phyloP scores from a whole-genome alignment of 2,888 invertebrate genomes.

The Linhomoeus sp. region DNA sequence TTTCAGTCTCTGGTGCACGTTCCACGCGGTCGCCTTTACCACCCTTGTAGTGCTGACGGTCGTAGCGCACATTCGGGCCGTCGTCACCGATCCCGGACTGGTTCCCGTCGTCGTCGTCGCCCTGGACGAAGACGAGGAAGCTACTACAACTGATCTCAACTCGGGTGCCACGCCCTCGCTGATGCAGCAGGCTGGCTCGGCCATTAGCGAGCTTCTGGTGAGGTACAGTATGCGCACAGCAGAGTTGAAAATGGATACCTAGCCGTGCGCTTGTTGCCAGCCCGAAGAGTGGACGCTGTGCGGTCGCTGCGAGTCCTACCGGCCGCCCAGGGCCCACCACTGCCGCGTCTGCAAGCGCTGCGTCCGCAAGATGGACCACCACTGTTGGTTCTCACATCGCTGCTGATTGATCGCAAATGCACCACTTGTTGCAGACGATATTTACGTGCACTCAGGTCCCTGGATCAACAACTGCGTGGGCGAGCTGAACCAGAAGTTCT shows the following conservation, averaged over 20 bases:
- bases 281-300: slow-evolving; percentile 45
- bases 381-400: slow-evolving; percentile 39
- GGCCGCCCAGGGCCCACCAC: slow-evolving; percentile 65
- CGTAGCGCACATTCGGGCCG: slow-evolving; percentile 59
- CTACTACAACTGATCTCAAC: not conserved
- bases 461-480: slow-evolving; percentile 81
- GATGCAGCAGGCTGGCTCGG: no score
- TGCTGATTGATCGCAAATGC: not conserved
- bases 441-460: slow-evolving; percentile 12
- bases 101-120: slow-evolving; percentile 44
- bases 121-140: not conserved
- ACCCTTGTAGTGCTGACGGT: slow-evolving; percentile 50
- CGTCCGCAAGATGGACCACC: slow-evolving; percentile 60
- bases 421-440: no score
- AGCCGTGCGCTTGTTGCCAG: slow-evolving; percentile 8
- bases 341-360: slow-evolving; percentile 67
- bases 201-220: no score
- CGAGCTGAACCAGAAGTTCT: slow-evolving; percentile 73
- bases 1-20: slow-evolving; percentile 54
- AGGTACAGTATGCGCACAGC: no score
- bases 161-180: no score
- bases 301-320: slow-evolving; percentile 50
- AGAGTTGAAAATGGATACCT: no score
- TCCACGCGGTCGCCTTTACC: slow-evolving; percentile 59
- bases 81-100: slow-evolving; percentile 68